These are phyloP conservation scores for Porites divaricata DNA, from an alignment of 92 coral and sea anemone genomes.

Conservation along the genomic window DNA sequence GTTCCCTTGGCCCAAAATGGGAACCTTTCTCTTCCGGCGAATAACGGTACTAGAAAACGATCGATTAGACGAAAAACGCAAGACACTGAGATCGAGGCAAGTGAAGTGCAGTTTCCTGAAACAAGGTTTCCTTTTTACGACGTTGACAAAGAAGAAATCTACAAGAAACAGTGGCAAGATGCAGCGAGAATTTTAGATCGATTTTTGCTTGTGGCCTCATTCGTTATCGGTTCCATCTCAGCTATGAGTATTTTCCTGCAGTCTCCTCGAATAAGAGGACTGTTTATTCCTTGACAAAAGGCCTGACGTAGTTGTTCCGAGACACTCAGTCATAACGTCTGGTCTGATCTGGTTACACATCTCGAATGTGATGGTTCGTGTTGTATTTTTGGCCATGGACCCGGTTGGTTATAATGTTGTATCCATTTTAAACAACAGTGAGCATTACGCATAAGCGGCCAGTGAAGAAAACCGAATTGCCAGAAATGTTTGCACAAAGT, in stretches of 20 bases:
- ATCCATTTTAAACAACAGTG: too few species aligned
- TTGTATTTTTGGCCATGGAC: too few species aligned
- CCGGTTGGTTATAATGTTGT: too few species aligned
- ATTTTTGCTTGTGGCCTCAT: slow-evolving; percentile 77
- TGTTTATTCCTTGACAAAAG: slow-evolving; percentile 68
- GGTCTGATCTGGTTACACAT: too few species aligned
- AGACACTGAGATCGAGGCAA: slow-evolving; percentile 61
- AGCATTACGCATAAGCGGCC: too few species aligned
- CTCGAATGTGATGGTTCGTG: too few species aligned
- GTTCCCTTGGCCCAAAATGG: slow-evolving; percentile 81
- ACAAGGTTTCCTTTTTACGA: slow-evolving; percentile 52
- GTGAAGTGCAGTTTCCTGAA: slow-evolving; percentile 48
- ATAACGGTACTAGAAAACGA: slow-evolving; percentile 58
- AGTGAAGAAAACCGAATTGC: too few species aligned
- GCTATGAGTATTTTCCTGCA: slow-evolving; percentile 89
- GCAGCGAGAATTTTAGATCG: slow-evolving; percentile 89
- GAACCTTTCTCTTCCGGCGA: slow-evolving; percentile 64
- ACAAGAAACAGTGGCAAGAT: slow-evolving; percentile 88
- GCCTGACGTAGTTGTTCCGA: neutral
- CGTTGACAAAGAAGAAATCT: slow-evolving; percentile 64
- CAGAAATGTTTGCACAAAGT: too few species aligned
- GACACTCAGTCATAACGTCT: neutral
- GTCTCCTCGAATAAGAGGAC: slow-evolving; percentile 84
- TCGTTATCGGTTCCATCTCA: slow-evolving; percentile 81
- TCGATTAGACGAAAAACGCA: slow-evolving; percentile 67